phyloP scores from a whole-genome alignment of 2,797 vertebrate species.

The Anableps anableps region DNA sequence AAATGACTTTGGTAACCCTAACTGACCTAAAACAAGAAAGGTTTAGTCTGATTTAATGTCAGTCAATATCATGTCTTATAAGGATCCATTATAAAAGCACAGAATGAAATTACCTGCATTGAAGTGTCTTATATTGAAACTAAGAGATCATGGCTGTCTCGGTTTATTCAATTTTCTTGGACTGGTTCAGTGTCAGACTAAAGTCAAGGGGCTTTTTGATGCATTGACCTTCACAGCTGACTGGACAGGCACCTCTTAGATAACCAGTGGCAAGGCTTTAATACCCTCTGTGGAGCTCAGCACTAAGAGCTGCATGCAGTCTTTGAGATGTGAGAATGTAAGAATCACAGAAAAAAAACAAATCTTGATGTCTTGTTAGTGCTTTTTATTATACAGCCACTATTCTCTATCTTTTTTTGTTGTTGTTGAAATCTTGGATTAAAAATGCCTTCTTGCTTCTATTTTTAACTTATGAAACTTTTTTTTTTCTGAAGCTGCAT shows the following conservation, averaged over 20 bases:
- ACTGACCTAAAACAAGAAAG: too few relatives aligned
- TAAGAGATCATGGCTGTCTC: not conserved
- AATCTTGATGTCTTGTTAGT: not conserved
- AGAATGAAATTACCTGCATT: not conserved
- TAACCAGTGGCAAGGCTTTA: conserved; percentile 39
- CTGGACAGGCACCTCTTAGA: conserved; percentile 46
- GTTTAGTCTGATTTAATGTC: too few relatives aligned
- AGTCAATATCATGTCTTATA: not conserved
- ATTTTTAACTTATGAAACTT: not conserved
- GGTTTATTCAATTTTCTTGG: conserved; percentile 1
- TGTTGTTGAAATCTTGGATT: not conserved
- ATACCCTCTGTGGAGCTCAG: conserved; percentile 29
- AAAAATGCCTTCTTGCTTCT: not conserved
- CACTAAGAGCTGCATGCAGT: conserved; percentile 14
- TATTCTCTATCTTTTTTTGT: not conserved
- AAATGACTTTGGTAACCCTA: too few relatives aligned
- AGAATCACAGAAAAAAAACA: conserved; percentile 14
- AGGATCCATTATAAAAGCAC: not conserved
- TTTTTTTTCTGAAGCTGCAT: not conserved
- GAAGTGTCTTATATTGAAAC: not conserved
- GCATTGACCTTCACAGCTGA: conserved; percentile 54
- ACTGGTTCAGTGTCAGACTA: conserved; percentile 19
- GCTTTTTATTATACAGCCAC: not conserved
- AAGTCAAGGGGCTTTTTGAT: conserved; percentile 45
- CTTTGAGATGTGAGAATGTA: conserved; percentile 22